Evolutionary conservation across 2,797 vertebrate genomes (phyloP), one percentile per base, ranked within the genome.

Genomic region (Pelobates cultripes): DNA sequence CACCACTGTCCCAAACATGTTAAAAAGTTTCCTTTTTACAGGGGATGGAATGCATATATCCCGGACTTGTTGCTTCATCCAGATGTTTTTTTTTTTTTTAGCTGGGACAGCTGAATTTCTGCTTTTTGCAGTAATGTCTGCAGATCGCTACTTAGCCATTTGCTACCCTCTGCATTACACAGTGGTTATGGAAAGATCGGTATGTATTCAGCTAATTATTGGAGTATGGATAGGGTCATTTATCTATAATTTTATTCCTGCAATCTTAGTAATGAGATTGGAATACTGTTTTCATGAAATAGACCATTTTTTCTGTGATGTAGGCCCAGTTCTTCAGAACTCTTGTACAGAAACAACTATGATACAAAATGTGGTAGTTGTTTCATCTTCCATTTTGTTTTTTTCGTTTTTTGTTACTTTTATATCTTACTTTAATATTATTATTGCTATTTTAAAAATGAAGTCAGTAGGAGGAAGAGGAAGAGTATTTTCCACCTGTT

Each of bases 401-500:
- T 28, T 73, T 57, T 80, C 79, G 43, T 60, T 80, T 6, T 15
- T 75, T 7, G 43, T 80, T 1, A 75, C 72, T 10, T 12, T 69
- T 12, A 7, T 75, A 28, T 80, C 79, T 42, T 80, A 80, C 69
- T 3, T 69, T 15, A 69, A 75, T 68, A 80, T 80, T 15, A 13
- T 80, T 15, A 15, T 60, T n/a, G 79, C 43, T n/a, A 53, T 80
- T 15, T 7, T 68, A 12, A 80, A 80, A 61, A 60, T 69, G 12
- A 4, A 64, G 8, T 45, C 47, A n/a, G 7, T 6, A 12, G 69
- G 72, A 0, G 69, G 66, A 44, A 41, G 71, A 6, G 0, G 8
- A 53, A 88, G 85, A 45, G 79, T 86, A n/a, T 75, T 86, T 61
- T 80, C 79, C 8, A 86, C 87, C 47, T 87, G 88, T 3, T 82